phyloP scores from a whole-genome alignment of 1,140 invertebrate species.

The Danaus plexippus region DNA sequence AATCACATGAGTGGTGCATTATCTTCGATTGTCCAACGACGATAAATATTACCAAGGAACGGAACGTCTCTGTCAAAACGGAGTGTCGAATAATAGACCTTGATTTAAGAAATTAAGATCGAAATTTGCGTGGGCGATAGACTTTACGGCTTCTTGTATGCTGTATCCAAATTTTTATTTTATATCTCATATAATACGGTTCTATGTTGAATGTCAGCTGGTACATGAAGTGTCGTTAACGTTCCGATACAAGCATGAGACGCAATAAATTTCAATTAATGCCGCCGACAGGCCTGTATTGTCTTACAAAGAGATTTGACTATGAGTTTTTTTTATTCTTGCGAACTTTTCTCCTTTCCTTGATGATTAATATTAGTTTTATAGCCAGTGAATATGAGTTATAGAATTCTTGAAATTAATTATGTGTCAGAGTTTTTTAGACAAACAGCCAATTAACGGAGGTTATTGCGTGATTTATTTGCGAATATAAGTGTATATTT shows the following conservation, averaged over 20 bases:
- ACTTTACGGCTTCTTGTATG: not conserved
- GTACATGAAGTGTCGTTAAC: conserved; percentile 37
- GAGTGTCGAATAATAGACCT: conserved; percentile 21
- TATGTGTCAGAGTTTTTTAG: too few species aligned
- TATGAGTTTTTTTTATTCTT: conserved; percentile 33
- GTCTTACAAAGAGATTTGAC: conserved; percentile 58
- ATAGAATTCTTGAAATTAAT: not conserved
- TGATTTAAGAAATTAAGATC: conserved; percentile 26
- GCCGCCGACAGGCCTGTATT: conserved; percentile 52
- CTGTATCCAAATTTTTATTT: conserved; percentile 3
- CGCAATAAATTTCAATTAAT: conserved; percentile 70
- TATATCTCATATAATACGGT: not conserved
- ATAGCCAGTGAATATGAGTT: conserved; percentile 7
- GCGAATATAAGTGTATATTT: too few species aligned
- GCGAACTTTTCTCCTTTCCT: conserved; percentile 23
- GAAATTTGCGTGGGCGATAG: conserved; percentile 19
- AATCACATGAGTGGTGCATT: conserved; percentile 64
- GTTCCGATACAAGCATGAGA: conserved; percentile 40
- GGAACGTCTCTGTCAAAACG: conserved; percentile 28
- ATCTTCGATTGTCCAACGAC: conserved; percentile 63
- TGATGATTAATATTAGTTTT: conserved; percentile 5
- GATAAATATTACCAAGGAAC: conserved; percentile 45
- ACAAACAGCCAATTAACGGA: too few species aligned
- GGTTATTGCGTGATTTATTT: too few species aligned
- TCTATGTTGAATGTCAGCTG: not conserved